A percentile compares a stretch with the other conserved stretches of the same genome.
phyloP scores from a whole-genome alignment of 2,888 invertebrate genomes.

The Callyntrura sp. region DNA sequence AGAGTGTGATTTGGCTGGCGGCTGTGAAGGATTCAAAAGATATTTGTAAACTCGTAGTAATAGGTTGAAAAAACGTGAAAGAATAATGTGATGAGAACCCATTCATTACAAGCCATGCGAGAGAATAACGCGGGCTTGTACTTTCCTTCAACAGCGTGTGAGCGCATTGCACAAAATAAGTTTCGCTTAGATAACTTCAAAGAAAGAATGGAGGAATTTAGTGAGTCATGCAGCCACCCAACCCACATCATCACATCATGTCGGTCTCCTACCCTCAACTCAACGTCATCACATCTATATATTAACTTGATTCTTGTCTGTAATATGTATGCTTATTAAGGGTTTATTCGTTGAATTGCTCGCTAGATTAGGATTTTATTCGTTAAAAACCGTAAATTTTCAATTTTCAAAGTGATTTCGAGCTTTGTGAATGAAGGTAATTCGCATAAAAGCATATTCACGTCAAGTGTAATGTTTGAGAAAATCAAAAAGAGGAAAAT shows the following conservation, averaged over 20 bases:
- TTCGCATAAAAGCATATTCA: constrained; percentile 26
- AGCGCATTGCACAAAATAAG: constrained; percentile 26
- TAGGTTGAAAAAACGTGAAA: constrained; percentile 2
- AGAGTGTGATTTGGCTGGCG: not conserved
- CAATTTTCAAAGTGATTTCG: constrained; percentile 64
- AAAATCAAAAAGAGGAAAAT: constrained; percentile 61
- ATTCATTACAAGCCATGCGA: constrained; percentile 71
- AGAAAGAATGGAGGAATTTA: constrained; percentile 57
- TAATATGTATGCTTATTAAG: constrained; percentile 15
- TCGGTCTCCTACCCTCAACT: constrained; percentile 48
- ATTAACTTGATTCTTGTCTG: constrained; percentile 12
- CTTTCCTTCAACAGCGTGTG: constrained; percentile 24
- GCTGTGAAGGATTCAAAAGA: constrained; percentile 27
- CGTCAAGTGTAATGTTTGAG: constrained; percentile 65
- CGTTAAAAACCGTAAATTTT: constrained; percentile 54
- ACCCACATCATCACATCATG: constrained; percentile 63
- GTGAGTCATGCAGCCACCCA: constrained; percentile 38
- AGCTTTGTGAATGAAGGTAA: constrained; percentile 34
- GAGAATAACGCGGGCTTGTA: constrained; percentile 53
- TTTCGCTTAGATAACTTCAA: constrained; percentile 70
- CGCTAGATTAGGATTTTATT: constrained; percentile 42
- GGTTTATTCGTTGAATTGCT: constrained; percentile 3
- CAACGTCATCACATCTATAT: not conserved
- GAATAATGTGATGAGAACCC: constrained; percentile 68
- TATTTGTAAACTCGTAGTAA: not conserved